A percentile compares a stretch with the other conserved stretches of the same genome.
Conservation (phyloP, 2,797 vertebrate genomes). For the Muscicapa comitata region DNA sequence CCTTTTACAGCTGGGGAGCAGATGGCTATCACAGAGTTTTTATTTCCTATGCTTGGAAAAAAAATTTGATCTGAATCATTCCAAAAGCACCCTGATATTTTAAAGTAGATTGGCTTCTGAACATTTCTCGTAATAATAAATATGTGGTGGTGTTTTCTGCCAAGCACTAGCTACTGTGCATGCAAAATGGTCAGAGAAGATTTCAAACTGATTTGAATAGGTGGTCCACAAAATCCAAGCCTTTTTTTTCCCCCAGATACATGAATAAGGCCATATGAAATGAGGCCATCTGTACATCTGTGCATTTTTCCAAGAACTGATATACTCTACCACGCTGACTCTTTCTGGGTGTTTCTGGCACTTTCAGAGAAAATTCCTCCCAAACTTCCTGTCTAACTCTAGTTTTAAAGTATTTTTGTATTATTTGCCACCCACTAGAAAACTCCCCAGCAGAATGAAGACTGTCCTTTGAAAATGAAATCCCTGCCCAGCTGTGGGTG, state of each 20-base stretch:
- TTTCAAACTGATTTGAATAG: conserved; percentile 33
- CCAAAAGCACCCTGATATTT: conserved; percentile 14
- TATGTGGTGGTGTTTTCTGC: conserved; percentile 3
- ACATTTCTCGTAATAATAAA: conserved; percentile 40
- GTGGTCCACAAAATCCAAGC: conserved; percentile 3
- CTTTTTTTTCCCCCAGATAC: neutral
- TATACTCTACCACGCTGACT: neutral
- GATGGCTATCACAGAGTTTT: conserved; percentile 6
- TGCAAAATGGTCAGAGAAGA: conserved; percentile 44
- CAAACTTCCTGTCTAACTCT: neutral
- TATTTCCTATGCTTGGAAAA: conserved; percentile 14
- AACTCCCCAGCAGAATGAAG: neutral
- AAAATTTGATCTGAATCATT: neutral
- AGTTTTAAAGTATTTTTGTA: neutral
- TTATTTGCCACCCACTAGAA: neutral
- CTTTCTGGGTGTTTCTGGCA: neutral
- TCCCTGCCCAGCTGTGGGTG: neutral
- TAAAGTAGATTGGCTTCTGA: conserved; percentile 5
- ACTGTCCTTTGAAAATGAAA: neutral
- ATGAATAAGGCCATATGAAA: neutral
- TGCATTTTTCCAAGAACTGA: neutral
- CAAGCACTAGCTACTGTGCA: conserved; percentile 21
- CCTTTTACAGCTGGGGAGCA: conserved; percentile 39
- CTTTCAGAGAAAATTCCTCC: neutral
- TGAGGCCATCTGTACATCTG: neutral